phyloP scores from a whole-genome alignment of 2,113 vertebrate genomes.

The Tonatia bakeri region DNA sequence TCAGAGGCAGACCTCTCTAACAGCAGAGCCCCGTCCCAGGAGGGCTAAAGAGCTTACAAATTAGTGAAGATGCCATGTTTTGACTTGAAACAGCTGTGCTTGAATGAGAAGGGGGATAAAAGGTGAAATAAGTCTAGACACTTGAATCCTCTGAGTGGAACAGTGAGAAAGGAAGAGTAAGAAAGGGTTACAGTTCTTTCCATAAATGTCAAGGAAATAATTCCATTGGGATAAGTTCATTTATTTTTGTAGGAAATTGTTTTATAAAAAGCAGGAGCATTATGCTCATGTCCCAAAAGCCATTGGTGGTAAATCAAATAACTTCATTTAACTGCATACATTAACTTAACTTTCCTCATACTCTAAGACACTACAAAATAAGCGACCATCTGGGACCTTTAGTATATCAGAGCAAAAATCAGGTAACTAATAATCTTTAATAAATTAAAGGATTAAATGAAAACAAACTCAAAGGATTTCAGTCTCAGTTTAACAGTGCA shows the following conservation, averaged over 20 bases:
- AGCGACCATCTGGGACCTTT: not conserved
- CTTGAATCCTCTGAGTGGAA: not conserved
- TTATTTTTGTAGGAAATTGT: constrained; percentile 18
- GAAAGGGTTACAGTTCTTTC: not conserved
- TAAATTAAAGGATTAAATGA: constrained; percentile 9
- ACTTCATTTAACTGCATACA: not conserved
- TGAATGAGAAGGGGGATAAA: not conserved
- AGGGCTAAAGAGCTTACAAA: not conserved
- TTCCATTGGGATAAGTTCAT: constrained; percentile 26
- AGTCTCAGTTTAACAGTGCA: not conserved
- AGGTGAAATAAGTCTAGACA: not conserved
- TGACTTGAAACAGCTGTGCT: not conserved
- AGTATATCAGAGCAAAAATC: not conserved
- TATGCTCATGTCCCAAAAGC: not conserved
- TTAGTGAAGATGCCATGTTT: constrained; percentile 26
- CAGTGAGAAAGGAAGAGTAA: not conserved
- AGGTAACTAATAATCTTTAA: not conserved
- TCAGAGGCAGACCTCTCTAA: constrained; percentile 37
- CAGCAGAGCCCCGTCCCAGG: not conserved
- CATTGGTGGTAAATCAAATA: not conserved
- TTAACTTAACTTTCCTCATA: not conserved
- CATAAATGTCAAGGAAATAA: constrained; percentile 46
- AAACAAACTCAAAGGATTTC: not conserved
- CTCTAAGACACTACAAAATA: not conserved
- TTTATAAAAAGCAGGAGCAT: constrained; percentile 41